Evolutionary conservation across 2,113 vertebrate species (phyloP).

Genomic region (Heterochromis multidens): DNA sequence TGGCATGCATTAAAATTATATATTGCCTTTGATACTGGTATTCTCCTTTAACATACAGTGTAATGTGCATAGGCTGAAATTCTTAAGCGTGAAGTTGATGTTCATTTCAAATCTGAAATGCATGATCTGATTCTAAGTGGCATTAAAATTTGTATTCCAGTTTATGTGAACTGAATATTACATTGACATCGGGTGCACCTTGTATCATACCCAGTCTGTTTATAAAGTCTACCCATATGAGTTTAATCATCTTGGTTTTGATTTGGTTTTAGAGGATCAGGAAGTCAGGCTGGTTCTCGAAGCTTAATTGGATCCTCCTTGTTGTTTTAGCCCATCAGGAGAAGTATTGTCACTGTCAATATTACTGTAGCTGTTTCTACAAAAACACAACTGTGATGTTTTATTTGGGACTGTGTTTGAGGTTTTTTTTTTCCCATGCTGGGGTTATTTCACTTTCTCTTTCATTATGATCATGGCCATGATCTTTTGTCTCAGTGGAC

Average conservation of each 20-base stretch:
- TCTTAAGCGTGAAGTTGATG: not conserved
- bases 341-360: slow-evolving; percentile 40
- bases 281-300: not conserved
- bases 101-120: not conserved
- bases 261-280: not conserved
- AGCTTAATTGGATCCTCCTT: not conserved
- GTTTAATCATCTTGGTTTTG: not conserved
- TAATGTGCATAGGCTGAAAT: not conserved
- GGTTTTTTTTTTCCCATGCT: fast-evolving
- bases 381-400: not conserved
- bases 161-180: not conserved
- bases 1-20: not conserved
- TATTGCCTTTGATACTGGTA: not conserved
- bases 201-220: not conserved
- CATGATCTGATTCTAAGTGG: not conserved
- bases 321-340: slow-evolving; percentile 1
- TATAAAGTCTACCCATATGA: not conserved
- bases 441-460: not conserved
- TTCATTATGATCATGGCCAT: fast-evolving
- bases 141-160: not conserved
- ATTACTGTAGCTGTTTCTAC: not conserved
- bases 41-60: not conserved
- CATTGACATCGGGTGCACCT: not conserved
- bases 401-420: not conserved
- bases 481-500: not conserved